Evolutionary conservation across 2,113 vertebrate genomes (phyloP), one percentile per base, ranked within the genome.

Genomic region (Nerophis ophidion): DNA sequence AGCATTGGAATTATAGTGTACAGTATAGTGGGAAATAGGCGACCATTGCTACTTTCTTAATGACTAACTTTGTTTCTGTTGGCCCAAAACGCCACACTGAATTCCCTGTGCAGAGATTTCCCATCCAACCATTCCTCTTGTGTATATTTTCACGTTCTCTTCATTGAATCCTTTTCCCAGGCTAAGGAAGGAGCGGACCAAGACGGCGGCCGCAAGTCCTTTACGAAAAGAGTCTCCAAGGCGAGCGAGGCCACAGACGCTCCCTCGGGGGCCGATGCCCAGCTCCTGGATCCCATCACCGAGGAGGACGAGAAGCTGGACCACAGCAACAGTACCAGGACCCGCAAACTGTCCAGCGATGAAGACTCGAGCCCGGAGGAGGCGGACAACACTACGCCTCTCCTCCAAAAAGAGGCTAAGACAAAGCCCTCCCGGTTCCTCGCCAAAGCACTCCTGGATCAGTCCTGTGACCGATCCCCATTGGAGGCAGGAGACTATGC

Each of bases 231-330:
- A 73, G 73, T 63, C 63, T 68, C 85, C 65, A 91, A 92, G 77
- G 33, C 76, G 0, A 87, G 77, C n/a, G 95, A 96, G 42, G 84
- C 88, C 57, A 54, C 83, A 10, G 96, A 97, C 61, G 92, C 92
- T 64, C 85, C 91, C 15, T 85, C 90, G 19, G 91, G 90, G 6
- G 86, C 60, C 0, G 96, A 98, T 16, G 89, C 90, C 36, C 93
- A 89, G 57, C 89, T 89, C 34, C 89, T 99, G 73, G 94, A 98
- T 76, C 95, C 96, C 52, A 99, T 99, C 83, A 97, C 94, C 0
- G 97, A 99, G 67, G 96, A 99, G 81, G 96, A 99, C 49, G 97
- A 99, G 82, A 95, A 92, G 75, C 92, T 93, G 0, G 93, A 95
- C 73, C 91, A 93, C 76, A 91, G 92, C 16, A 83, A 72, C 1